Base-by-base conservation (phyloP, 2,797 vertebrate species). In the Natrix natrix region DNA sequence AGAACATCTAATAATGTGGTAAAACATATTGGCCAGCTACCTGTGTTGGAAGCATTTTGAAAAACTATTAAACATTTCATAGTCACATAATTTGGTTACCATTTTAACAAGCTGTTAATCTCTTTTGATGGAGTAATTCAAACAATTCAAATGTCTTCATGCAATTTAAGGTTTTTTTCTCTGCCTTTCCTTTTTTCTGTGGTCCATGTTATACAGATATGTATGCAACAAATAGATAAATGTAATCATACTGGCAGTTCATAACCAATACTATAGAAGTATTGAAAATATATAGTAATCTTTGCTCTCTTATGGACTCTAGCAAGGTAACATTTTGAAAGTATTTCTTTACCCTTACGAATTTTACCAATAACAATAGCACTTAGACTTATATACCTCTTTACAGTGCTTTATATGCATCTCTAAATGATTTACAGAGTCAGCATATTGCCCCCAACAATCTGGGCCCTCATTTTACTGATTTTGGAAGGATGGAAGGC, bases 241-340 rank as follows among this genome's bases (percentile, higher is more conserved):
- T 74, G 32, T 14, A 66, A 69, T 92, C 5, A 69, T 69, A 69
- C 7, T 7, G 32, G 28, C 63, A 69, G 12, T 93, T 83, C 54
- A 91, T 91, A 83, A 78, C 89, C 87, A 93, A 88, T 8, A 43
- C 63, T 60, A n/a, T 94, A 28, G 6, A 74, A 92, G 57, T 32
- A 95, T 92, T 94, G 48, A 78, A 69, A 14, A 87, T 22, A 89
- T 54, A 56, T 91, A 32, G 69, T 1, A 17, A 78, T 37, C 16
- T 92, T 90, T 91, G 86, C n/a, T 69, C 52, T 60, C 13, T 4
- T 14, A 94, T 87, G 92, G 17, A 92, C 54, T 74, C 54, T 1
- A 90, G 78, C 56, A 54, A 54, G 10, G 8, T 55, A 43, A 90
- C 26, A 5, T 83, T 91, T 88, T 91, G n/a, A 7, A 17, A 4